These are phyloP conservation scores for Lates japonicus DNA, from an alignment of 2,797 vertebrate species.

Conservation along the genomic window DNA sequence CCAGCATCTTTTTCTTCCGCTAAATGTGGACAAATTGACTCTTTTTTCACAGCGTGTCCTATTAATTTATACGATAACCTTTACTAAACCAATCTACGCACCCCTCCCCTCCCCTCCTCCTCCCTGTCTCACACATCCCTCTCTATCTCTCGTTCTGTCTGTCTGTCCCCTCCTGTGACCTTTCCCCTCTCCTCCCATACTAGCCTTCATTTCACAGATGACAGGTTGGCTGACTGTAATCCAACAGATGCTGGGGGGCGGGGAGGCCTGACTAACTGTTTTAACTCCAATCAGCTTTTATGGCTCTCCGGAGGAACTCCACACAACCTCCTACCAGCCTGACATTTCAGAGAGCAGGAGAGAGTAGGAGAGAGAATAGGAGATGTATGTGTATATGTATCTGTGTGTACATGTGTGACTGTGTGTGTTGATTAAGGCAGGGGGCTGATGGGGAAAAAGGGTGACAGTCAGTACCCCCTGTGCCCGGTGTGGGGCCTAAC, in stretches of 20 bases:
- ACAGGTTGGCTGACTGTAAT: slow-evolving; percentile 81
- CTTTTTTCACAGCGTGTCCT: not conserved
- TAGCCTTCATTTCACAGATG: slow-evolving; percentile 86
- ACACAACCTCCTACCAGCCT: slow-evolving; percentile 64
- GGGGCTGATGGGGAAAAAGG: slow-evolving; percentile 68
- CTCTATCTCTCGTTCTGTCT: slow-evolving; percentile 37
- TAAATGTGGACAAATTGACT: slow-evolving; percentile 4
- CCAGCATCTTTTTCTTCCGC: slow-evolving; percentile 7
- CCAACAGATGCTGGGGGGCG: slow-evolving; percentile 82
- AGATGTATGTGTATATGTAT: slow-evolving; percentile 29
- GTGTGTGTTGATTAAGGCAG: slow-evolving; percentile 51
- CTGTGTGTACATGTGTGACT: slow-evolving; percentile 13
- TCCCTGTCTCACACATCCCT: slow-evolving; percentile 19
- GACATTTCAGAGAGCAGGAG: slow-evolving; percentile 68
- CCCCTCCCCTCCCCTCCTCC: not conserved
- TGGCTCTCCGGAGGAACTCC: slow-evolving; percentile 79
- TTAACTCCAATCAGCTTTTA: slow-evolving; percentile 87
- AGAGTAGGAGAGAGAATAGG: slow-evolving; percentile 31
- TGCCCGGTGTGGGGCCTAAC: slow-evolving; percentile 71
- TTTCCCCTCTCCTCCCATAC: slow-evolving; percentile 70
- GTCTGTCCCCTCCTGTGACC: slow-evolving; percentile 65
- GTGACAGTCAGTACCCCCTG: slow-evolving; percentile 70
- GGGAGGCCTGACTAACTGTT: slow-evolving; percentile 80
- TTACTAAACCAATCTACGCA: slow-evolving; percentile 24
- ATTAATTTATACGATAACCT: slow-evolving; percentile 38